A percentile compares a stretch with the other conserved stretches of the same genome.
Conservation (phyloP, 2,113 vertebrate genomes). For the Cromileptes altivelis region DNA sequence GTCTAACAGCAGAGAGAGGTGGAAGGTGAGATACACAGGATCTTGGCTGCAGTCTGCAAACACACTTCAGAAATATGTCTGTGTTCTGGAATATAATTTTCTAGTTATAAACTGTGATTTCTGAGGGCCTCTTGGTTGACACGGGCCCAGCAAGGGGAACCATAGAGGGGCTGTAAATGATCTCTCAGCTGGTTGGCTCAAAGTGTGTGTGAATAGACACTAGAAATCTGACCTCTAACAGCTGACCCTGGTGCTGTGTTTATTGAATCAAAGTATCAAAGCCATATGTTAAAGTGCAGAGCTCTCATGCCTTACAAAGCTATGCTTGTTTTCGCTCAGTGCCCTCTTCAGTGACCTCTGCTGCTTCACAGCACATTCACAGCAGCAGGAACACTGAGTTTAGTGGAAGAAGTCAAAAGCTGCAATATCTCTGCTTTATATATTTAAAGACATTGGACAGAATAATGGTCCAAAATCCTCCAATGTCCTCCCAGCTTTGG, state of each 20-base stretch:
- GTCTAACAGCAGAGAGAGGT: too few species aligned
- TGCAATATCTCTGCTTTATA: background rate
- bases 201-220: background rate
- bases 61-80: background rate
- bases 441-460: background rate
- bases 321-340: background rate
- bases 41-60: too few species aligned
- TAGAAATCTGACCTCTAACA: conserved; percentile 3
- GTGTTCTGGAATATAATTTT: background rate
- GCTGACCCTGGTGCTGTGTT: background rate
- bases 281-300: background rate
- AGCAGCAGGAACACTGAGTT: background rate
- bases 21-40: too few species aligned
- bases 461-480: background rate
- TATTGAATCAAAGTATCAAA: background rate
- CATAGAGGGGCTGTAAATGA: conserved; percentile 14
- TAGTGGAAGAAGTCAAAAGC: background rate
- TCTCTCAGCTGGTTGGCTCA: conserved; percentile 27
- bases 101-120: background rate
- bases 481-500: too few species aligned
- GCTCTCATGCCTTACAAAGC: background rate
- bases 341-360: background rate
- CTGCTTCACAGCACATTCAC: background rate
- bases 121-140: background rate
- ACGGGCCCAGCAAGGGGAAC: background rate